Base-by-base conservation (phyloP, 2,113 vertebrate genomes). In the Phalacrocorax brasilianus region DNA sequence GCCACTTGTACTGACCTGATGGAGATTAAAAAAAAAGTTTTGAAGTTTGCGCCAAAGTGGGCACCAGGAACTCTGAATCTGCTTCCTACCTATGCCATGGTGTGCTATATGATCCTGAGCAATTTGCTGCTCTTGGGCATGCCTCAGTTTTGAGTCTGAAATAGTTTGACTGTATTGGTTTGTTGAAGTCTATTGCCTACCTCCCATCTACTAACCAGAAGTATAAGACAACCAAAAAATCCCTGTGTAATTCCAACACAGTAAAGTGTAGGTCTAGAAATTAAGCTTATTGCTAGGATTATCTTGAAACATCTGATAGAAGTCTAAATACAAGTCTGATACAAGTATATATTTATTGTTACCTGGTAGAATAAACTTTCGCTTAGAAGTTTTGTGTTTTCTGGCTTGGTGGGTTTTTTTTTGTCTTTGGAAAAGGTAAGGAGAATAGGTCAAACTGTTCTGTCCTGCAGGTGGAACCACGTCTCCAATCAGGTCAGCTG, bases 201-300 rank as follows among this genome's bases (percentile, higher is more conserved):
- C 13, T 66, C 30, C 62, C 9, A 33, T 13, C 23, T 72, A 27
- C 33, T 63, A 26, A 61, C 5, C 15, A 68, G 19, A 38, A 1
- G 2, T 47, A 58, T 8, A 70, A 56, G 9, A 1, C 2, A 84
- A n/a, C 10, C 49, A 80, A 70, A 75, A 79, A 80, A 35, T 61
- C 9, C n/a, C 5, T 12, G 14, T 0, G 0, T 23, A 56, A 61
- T 61, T 83, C 14, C 42, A 78, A 26, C 24, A 19, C 23, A 38
- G 22, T 45, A 9, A 85, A 85, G 9, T 22, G 11, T 75, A 58
- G 11, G 14, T 63, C 24, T 53, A 89, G n/a, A 77, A 90, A 58
- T 56, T 12, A 35, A 33, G 7, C 6, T 73, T 74, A 38, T 47
- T 74, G 8, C 27, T 77, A 42, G 18, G 42, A 84, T 17, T n/a